Percentiles rank a stretch among this genome's conserved stretches.
Evolutionary conservation across 2,888 invertebrate species (phyloP).

Genomic region (Patella caerulea): DNA sequence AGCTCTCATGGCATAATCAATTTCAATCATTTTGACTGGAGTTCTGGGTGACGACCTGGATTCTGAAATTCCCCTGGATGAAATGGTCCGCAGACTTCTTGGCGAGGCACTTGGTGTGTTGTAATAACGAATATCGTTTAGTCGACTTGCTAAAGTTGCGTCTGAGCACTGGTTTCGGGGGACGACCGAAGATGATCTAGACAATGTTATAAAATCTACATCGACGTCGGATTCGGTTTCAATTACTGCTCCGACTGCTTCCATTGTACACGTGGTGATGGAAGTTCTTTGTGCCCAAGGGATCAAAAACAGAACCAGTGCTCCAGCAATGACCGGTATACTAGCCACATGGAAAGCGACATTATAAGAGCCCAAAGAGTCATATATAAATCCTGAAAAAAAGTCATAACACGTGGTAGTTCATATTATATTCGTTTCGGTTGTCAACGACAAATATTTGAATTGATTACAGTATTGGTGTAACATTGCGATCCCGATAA

Average conservation of each 20-base stretch:
- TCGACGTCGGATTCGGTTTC: not conserved
- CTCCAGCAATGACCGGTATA: constrained; percentile 52
- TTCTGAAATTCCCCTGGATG: not conserved
- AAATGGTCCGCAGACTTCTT: constrained; percentile 1
- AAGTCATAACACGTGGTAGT: not conserved
- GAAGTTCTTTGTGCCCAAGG: constrained; percentile 63
- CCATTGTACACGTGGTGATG: constrained; percentile 37
- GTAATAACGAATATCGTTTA: not conserved
- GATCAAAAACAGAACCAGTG: constrained; percentile 55
- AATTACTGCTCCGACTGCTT: constrained; percentile 29
- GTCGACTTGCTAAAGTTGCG: not conserved
- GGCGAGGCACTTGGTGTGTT: not conserved
- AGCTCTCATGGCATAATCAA: not conserved
- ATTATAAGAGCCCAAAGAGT: constrained; percentile 53
- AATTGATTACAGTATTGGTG: not conserved
- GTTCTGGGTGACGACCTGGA: constrained; percentile 8
- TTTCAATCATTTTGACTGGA: not conserved
- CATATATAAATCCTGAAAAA: constrained; percentile 54
- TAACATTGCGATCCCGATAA: not conserved
- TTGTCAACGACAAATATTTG: too few relatives aligned
- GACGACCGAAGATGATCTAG: constrained; percentile 2
- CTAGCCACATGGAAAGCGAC: constrained; percentile 61
- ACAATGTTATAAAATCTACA: constrained; percentile 23
- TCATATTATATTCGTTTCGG: too few relatives aligned
- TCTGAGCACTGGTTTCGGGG: not conserved